Evolutionary conservation across 2,888 invertebrate species (phyloP), one percentile per base, ranked within the genome.

Genomic region (Agrochola lychnidis): DNA sequence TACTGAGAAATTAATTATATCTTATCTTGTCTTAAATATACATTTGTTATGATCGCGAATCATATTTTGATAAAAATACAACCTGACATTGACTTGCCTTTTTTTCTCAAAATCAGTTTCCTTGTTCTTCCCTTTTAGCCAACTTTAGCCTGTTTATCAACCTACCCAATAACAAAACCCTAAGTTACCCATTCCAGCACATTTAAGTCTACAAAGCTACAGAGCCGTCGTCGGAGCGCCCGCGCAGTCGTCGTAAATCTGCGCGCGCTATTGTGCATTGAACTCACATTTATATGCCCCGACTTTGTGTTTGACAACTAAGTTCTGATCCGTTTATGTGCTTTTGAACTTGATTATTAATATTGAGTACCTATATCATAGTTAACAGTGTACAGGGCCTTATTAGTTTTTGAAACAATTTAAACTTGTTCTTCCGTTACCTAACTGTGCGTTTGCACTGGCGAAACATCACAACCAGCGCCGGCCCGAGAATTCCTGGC

Each of bases 171-270:
- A 40, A 25, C 25, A 25, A 48, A 40, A 51, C 19, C n/a, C 1
- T 19, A 19, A 25, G 45, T 2, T 19, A 53, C 7, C 75, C 36
- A 66, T 78, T 85, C 87, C 72, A 83, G 82, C 36, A 70, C 9
- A 61, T 64, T 53, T 85, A 83, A 62, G 56, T 76, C 78, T 5
- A 4, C 45, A n/a, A 36, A 14, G 0, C 57, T 36, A 63, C 66
- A 71, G 36, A 79, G 66, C 62, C 59, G 67, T 74, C 61, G 66
- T 69, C 76, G 76, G 42, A 53, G 78, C 82, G 82, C 78, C 66
- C 61, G 79, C 77, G 78, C 83, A 73, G 73, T 70, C 78, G 61
- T 85, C 89, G 89, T 88, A 85, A 88, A 88, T 88, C 86, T 82
- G 81, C 74, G 78, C 76, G 68, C 75, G 62, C 87, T 67, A 88